Base-by-base conservation (phyloP, 1,140 invertebrate genomes). In the Drosophila santomea region DNA sequence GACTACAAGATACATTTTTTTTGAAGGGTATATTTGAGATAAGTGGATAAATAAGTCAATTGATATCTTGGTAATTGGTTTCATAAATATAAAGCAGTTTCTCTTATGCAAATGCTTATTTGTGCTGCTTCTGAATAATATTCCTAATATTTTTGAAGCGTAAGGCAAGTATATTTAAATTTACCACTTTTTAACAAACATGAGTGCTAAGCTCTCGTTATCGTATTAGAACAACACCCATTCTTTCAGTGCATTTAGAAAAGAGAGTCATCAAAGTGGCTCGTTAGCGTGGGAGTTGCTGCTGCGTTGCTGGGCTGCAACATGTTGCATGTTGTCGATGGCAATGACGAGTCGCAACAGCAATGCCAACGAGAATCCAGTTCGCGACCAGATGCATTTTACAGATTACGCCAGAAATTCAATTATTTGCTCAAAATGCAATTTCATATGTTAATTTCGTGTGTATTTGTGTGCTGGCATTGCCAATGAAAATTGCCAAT, bases 361-460 rank as follows among this genome's bases (percentile, higher is more conserved):
- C 39, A 28, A 41, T 39, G 36, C 32, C 36, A 36, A 8, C 52
- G 69, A 35, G 50, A 52, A 78, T 72, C 50, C 59, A 64, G 47
- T 56, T 57, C 59, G 63, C 64, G 52, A 50, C 60, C 74, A 73
- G 77, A 83, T 83, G 78, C 74, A 59, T 78, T 77, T 78, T 48
- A 35, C 73, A 79, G 85, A 90, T 90, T 28, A 90, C 50, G 81
- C 57, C 68, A 80, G 69, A 90, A 91, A 82, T 91, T 91, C 88
- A 91, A 91, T 91, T 91, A 91, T 91, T 91, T 84, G 56, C 74
- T 66, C 82, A 72, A 84, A 85, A 82, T 86, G 71, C 83, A 76
- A 89, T 89, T 89, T 78, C 72, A 77, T 89, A 89, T 89, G 84
- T 89, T 89, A 89, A 89, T 89, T 84, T 74, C 50, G 36, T 5